phyloP scores from a whole-genome alignment of 2,888 invertebrate species.

The Litoditis marina region DNA sequence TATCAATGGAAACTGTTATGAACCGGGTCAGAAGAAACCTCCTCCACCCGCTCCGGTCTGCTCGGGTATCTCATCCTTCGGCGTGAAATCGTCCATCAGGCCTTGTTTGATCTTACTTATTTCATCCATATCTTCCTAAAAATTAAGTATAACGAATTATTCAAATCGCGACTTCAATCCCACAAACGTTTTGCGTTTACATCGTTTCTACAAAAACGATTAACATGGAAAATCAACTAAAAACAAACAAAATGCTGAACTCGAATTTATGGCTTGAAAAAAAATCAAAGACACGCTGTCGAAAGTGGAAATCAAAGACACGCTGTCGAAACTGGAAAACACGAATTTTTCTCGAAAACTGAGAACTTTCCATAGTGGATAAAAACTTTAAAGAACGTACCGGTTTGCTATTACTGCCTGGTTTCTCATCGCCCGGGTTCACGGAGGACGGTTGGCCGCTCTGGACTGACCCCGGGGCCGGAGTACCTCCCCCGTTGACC shows the following conservation, averaged over 20 bases:
- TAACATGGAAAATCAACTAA: too few relatives aligned
- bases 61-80: slow-evolving; percentile 63
- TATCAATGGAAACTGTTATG: too few relatives aligned
- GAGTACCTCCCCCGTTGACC: slow-evolving; percentile 28
- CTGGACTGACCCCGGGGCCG: slow-evolving; percentile 39
- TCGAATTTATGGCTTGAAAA: too few relatives aligned
- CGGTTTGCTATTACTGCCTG: slow-evolving; percentile 15
- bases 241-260: too few relatives aligned
- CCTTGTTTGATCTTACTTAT: slow-evolving; percentile 99
- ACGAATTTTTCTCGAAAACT: too few relatives aligned
- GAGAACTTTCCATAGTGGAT: too few relatives aligned
- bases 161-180: not conserved
- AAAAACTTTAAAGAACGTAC: slow-evolving; percentile 9
- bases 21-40: too few relatives aligned
- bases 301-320: too few relatives aligned
- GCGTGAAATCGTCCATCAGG: slow-evolving; percentile 99
- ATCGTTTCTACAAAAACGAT: too few relatives aligned
- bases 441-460: slow-evolving; percentile 17
- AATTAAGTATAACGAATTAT: not conserved
- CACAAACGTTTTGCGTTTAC: not conserved
- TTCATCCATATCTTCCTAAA: slow-evolving; percentile 67
- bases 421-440: slow-evolving; percentile 16
- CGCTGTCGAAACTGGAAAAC: too few relatives aligned
- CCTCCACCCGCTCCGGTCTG: too few relatives aligned
- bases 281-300: too few relatives aligned